These are phyloP conservation scores for Poeciliopsis prolifica DNA, from an alignment of 2,113 vertebrate species.

Conservation along the genomic window DNA sequence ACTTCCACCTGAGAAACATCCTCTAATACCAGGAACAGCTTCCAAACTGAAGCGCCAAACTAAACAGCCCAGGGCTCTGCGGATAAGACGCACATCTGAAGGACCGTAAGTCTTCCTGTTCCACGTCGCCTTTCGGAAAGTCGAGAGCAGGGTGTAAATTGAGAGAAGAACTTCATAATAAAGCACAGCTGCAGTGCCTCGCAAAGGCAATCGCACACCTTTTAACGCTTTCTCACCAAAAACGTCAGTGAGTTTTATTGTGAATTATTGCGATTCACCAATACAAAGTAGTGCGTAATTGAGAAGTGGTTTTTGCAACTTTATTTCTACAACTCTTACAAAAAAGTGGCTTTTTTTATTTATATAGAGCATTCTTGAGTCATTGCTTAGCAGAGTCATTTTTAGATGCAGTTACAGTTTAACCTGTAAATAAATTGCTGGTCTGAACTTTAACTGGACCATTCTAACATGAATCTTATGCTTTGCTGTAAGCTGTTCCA, in stretches of 20 bases:
- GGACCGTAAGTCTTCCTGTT: neutral
- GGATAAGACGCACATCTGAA: neutral
- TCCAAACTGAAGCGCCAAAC: neutral
- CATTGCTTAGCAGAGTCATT: no score
- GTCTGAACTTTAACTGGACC: no score
- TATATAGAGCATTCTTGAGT: no score
- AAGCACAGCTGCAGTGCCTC: neutral
- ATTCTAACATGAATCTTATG: no score
- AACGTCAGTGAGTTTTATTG: neutral
- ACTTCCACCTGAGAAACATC: neutral
- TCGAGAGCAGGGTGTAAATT: neutral
- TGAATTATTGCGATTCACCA: neutral
- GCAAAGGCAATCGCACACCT: neutral
- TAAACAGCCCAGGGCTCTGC: neutral
- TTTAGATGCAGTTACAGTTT: no score
- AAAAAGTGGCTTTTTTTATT: no score
- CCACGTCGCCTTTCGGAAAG: neutral
- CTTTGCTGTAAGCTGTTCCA: no score
- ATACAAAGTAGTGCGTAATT: neutral
- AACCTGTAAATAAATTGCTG: no score
- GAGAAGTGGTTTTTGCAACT: no score
- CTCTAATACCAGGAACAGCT: neutral
- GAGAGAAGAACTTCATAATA: neutral
- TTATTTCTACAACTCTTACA: neutral
- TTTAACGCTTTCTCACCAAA: neutral